Conservation (phyloP, 1,140 invertebrate genomes). For the Pseudomyrmex concolor region DNA sequence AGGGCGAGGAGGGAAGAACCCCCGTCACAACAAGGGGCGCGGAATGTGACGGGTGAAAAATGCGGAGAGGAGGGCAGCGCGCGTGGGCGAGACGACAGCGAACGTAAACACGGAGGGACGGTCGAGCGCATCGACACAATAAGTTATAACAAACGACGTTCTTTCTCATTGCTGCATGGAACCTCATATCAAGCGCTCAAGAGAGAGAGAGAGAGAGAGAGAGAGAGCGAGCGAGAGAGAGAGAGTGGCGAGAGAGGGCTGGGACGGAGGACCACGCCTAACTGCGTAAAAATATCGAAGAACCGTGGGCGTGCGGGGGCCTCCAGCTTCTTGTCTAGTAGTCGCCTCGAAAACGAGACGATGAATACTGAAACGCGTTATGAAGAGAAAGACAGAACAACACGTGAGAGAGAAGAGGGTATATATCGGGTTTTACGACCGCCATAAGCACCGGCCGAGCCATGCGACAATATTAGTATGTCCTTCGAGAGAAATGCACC, state of each 20-base stretch:
- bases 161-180: slow-evolving; percentile 21
- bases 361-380: slow-evolving; percentile 59
- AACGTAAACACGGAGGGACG: slow-evolving; percentile 70
- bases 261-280: slow-evolving; percentile 71
- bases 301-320: slow-evolving; percentile 63
- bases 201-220: not conserved
- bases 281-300: slow-evolving; percentile 76
- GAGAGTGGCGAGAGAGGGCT: slow-evolving; percentile 14
- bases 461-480: slow-evolving; percentile 56
- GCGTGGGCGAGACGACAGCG: slow-evolving; percentile 55
- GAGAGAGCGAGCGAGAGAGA: not conserved
- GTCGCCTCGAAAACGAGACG: slow-evolving; percentile 64
- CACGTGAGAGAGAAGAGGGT: slow-evolving; percentile 14
- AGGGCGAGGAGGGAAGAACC: not conserved
- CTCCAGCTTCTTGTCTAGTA: slow-evolving; percentile 56
- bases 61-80: slow-evolving; percentile 44
- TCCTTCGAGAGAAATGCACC: slow-evolving; percentile 7
- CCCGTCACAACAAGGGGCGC: slow-evolving; percentile 39
- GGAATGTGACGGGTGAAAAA: slow-evolving; percentile 36
- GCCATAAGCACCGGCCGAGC: slow-evolving; percentile 33
- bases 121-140: slow-evolving; percentile 68
- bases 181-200: not conserved
- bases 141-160: slow-evolving; percentile 76
- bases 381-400: slow-evolving; percentile 56
- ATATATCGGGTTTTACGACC: slow-evolving; percentile 66